phyloP scores from a whole-genome alignment of 2,113 vertebrate genomes.

The Aplodontia rufa region DNA sequence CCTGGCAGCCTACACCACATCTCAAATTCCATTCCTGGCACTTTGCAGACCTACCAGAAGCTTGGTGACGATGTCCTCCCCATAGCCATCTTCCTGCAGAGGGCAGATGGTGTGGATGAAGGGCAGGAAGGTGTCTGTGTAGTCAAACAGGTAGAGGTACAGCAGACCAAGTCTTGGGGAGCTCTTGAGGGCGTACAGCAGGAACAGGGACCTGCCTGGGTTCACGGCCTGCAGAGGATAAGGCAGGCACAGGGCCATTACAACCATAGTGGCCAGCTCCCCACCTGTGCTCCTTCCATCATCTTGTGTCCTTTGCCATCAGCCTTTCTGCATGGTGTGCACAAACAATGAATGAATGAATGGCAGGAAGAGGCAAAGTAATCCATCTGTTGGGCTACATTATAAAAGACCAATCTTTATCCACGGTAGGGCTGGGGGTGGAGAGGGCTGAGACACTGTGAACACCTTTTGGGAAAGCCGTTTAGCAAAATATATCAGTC shows the following conservation, averaged over 20 bases:
- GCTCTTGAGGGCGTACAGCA: conserved; percentile 93
- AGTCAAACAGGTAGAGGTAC: conserved; percentile 96
- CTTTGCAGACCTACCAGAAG: conserved; percentile 84
- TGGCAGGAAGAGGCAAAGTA: not conserved
- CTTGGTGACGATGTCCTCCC: conserved; percentile 84
- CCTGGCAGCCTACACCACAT: accelerated
- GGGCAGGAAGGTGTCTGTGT: conserved; percentile 92
- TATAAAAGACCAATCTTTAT: not conserved
- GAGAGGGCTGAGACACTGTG: not conserved
- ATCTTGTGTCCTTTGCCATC: not conserved
- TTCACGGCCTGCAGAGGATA: conserved; percentile 87
- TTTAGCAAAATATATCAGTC: not conserved
- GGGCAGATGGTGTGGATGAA: conserved; percentile 95
- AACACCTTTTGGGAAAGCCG: not conserved
- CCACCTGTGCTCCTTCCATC: accelerated
- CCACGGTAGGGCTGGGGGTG: not conserved
- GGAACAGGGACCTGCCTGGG: conserved; percentile 93
- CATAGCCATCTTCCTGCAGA: conserved; percentile 74
- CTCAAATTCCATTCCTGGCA: not conserved
- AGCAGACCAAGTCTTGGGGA: conserved; percentile 94
- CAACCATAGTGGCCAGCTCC: not conserved
- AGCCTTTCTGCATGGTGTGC: not conserved
- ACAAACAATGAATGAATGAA: not conserved
- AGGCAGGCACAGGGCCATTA: not conserved
- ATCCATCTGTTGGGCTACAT: not conserved